These are phyloP conservation scores for Diabrotica virgifera DNA, from an alignment of 1,140 invertebrate genomes.

Conservation along the genomic window DNA sequence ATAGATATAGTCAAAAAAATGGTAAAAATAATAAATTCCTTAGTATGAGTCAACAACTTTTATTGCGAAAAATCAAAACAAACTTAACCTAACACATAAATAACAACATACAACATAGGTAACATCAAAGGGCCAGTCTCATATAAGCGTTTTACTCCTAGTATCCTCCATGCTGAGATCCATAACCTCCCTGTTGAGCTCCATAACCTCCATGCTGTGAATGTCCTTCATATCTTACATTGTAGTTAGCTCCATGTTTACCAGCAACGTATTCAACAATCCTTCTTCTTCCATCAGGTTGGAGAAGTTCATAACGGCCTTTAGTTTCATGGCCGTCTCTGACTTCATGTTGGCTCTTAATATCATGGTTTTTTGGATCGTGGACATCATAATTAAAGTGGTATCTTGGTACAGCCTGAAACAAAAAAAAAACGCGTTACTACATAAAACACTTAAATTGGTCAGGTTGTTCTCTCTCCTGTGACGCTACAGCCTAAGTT, in stretches of 20 bases:
- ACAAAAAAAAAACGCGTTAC: slow-evolving; percentile 48
- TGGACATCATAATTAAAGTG: slow-evolving; percentile 37
- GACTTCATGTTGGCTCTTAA: slow-evolving; percentile 38
- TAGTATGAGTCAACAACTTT: slow-evolving; percentile 26
- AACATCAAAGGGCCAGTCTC: slow-evolving; percentile 15
- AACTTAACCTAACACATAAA: slow-evolving; percentile 21
- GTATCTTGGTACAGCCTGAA: slow-evolving; percentile 46
- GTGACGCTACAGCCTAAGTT: too few relatives aligned
- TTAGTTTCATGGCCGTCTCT: slow-evolving; percentile 46
- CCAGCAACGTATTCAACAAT: slow-evolving; percentile 50
- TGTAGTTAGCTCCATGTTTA: slow-evolving; percentile 64
- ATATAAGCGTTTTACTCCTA: slow-evolving; percentile 1
- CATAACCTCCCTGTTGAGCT: slow-evolving; percentile 30
- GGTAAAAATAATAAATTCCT: too few relatives aligned
- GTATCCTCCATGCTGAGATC: slow-evolving; percentile 14
- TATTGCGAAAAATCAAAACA: slow-evolving; percentile 29
- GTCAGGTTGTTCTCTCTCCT: too few relatives aligned
- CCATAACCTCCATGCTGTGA: slow-evolving; percentile 31
- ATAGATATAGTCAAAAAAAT: too few relatives aligned
- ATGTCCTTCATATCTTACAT: slow-evolving; percentile 56
- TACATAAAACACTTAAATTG: slow-evolving; percentile 46
- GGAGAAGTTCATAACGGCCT: slow-evolving; percentile 49
- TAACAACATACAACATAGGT: slow-evolving; percentile 32
- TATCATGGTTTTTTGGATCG: slow-evolving; percentile 37
- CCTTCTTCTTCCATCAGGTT: slow-evolving; percentile 49